phyloP scores from a whole-genome alignment of 92 coral and sea anemone species.

The Epizoanthus rinbou region DNA sequence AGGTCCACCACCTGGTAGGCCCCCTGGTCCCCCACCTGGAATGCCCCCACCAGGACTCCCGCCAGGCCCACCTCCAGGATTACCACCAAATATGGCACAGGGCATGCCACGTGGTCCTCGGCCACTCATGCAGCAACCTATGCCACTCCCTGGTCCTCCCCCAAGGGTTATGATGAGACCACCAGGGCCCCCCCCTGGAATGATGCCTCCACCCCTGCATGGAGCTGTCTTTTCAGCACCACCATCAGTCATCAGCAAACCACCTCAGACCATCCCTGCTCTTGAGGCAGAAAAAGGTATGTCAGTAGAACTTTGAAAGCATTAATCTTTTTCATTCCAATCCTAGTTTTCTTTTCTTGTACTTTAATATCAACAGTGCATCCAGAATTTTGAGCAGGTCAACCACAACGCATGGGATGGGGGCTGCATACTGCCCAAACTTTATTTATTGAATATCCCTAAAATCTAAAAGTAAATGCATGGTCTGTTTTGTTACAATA shows the following conservation, averaged over 20 bases:
- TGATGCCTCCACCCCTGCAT: slow-evolving; percentile 86
- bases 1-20: slow-evolving; percentile 76
- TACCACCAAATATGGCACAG: slow-evolving; percentile 87
- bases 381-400: too few species aligned
- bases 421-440: too few species aligned
- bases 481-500: too few species aligned
- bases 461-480: too few species aligned
- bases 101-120: slow-evolving; percentile 82
- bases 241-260: slow-evolving; percentile 93
- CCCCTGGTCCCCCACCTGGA: slow-evolving; percentile 81
- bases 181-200: slow-evolving; percentile 85
- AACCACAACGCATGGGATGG: too few species aligned
- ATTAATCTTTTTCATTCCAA: not conserved
- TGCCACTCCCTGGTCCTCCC: slow-evolving; percentile 74
- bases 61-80: slow-evolving; percentile 90
- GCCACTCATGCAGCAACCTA: slow-evolving; percentile 87
- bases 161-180: slow-evolving; percentile 91
- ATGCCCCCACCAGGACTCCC: slow-evolving; percentile 92
- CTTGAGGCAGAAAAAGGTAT: slow-evolving; percentile 63
- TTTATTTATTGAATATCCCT: too few species aligned
- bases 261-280: slow-evolving; percentile 74
- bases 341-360: not conserved
- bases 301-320: not conserved
- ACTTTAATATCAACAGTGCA: not conserved
- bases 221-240: slow-evolving; percentile 98